These are phyloP conservation scores for Lordiphosa mommai DNA, from an alignment of 1,140 invertebrate species.

Conservation along the genomic window DNA sequence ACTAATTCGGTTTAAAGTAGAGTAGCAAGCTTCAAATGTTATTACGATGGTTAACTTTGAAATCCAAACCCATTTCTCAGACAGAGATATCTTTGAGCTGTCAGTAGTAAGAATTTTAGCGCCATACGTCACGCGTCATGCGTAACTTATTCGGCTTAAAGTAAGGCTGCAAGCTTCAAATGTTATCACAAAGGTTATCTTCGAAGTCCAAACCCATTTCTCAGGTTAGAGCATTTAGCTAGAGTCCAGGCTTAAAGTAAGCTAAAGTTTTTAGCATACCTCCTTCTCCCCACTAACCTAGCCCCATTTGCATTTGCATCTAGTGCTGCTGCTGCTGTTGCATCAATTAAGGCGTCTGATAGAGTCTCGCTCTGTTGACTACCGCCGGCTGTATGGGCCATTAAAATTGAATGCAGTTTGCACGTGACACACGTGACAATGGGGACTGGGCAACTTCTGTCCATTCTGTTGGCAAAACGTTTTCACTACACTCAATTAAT, in stretches of 20 bases:
- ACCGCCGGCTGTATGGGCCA: constrained; percentile 26
- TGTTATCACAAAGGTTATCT: too few species aligned
- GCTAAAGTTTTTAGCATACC: not conserved
- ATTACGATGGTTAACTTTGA: too few species aligned
- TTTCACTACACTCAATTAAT: constrained; percentile 71
- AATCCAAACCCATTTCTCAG: too few species aligned
- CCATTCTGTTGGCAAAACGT: constrained; percentile 42
- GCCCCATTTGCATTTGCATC: constrained; percentile 44
- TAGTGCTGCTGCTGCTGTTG: constrained; percentile 20
- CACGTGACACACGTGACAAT: constrained; percentile 56
- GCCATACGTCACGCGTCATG: too few species aligned
- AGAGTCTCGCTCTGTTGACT: constrained; percentile 8
- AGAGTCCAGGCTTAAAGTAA: not conserved
- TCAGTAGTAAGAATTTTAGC: too few species aligned
- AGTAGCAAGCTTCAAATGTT: too few species aligned
- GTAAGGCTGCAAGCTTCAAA: too few species aligned
- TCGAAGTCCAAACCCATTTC: too few species aligned
- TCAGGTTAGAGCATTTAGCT: not conserved
- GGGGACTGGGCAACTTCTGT: not conserved
- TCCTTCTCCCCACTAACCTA: not conserved
- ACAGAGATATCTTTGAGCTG: too few species aligned
- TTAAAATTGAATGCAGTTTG: constrained; percentile 54
- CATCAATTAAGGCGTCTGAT: constrained; percentile 70
- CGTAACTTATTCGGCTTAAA: too few species aligned
- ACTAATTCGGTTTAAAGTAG: too few species aligned